phyloP scores from a whole-genome alignment of 23 tunicate species.

The Botrylloides violaceus region DNA sequence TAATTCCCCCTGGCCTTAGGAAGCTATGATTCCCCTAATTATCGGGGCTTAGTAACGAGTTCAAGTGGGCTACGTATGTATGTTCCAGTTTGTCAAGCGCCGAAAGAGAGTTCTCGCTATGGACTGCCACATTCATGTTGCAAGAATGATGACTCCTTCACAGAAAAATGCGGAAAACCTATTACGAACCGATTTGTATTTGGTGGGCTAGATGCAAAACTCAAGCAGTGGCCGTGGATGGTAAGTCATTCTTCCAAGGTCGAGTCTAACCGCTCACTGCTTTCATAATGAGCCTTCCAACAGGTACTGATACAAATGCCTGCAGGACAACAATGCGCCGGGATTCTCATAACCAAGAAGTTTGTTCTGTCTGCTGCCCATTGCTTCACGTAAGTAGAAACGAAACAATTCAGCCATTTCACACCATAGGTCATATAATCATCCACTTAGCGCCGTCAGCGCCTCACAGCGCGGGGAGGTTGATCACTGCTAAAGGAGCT shows the following conservation, averaged over 20 bases:
- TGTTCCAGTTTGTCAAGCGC: neutral
- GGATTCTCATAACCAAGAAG: neutral
- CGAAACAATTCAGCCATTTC: no score
- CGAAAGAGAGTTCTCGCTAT: neutral
- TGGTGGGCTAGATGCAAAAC: neutral
- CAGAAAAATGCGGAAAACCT: neutral
- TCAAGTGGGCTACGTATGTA: no score
- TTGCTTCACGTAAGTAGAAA: neutral
- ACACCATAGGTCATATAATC: no score
- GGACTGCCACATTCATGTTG: neutral
- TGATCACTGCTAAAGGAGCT: no score
- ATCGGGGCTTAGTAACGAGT: no score
- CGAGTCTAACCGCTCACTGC: no score
- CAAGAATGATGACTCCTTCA: neutral
- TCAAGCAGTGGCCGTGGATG: neutral
- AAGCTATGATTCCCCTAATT: no score
- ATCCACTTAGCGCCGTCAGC: no score
- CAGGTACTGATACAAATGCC: neutral
- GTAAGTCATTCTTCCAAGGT: no score
- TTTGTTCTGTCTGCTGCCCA: neutral
- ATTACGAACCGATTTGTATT: neutral
- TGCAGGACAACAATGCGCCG: neutral
- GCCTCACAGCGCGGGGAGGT: no score
- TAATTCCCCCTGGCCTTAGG: no score
- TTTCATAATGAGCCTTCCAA: no score